These are phyloP conservation scores for Podarcis siculus DNA, from an alignment of 2,797 vertebrate genomes.

Conservation along the genomic window DNA sequence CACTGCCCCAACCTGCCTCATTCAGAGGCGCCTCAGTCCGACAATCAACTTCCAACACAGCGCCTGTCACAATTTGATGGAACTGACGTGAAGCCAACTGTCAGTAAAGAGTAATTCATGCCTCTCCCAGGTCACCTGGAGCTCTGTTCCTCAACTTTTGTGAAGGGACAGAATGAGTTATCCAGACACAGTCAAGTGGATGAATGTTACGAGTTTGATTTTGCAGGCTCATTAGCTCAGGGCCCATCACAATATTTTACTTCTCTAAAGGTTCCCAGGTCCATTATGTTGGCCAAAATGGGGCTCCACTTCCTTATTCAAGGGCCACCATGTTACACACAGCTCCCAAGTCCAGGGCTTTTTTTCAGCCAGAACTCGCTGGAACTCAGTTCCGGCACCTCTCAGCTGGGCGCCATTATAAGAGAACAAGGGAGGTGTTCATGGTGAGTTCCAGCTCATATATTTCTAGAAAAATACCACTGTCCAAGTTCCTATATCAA, in stretches of 20 bases:
- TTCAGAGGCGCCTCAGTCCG: not conserved
- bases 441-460: not conserved
- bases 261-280: not conserved
- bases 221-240: not conserved
- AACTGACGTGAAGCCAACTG: not conserved
- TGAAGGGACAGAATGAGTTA: not conserved
- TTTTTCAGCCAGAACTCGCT: no score
- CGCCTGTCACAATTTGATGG: not conserved
- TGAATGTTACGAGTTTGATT: not conserved
- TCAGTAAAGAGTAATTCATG: not conserved
- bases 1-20: not conserved
- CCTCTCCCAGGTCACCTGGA: not conserved
- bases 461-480: not conserved
- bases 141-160: not conserved
- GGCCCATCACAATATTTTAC: not conserved
- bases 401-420: no score
- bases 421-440: no score
- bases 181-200: not conserved
- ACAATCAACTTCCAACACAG: not conserved
- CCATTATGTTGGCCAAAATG: not conserved
- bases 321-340: not conserved
- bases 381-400: no score
- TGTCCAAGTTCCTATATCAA: not conserved
- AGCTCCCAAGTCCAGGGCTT: not conserved
- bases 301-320: not conserved